Percentiles rank a stretch among this genome's conserved stretches.
These are phyloP conservation scores for human DNA, from an alignment of 2,113 vertebrate genomes.

Conservation along the genomic window DNA sequence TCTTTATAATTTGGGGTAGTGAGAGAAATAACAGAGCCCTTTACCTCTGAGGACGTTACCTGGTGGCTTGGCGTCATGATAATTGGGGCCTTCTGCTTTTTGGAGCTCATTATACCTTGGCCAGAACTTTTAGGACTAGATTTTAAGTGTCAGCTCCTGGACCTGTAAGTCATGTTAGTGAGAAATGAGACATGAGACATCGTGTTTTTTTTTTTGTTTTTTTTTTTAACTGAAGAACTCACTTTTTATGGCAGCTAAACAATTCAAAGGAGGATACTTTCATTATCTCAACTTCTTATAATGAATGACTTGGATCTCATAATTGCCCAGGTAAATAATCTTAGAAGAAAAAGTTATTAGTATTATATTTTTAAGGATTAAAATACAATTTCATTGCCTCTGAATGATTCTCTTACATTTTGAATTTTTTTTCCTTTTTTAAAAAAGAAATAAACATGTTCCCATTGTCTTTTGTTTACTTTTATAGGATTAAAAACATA, in stretches of 20 bases:
- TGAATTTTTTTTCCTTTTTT: neutral
- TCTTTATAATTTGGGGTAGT: neutral
- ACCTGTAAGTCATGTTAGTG: neutral
- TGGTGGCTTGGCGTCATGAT: neutral
- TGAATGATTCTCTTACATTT: neutral
- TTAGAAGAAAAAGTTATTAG: neutral
- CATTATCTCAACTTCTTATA: neutral
- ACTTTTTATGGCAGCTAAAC: neutral
- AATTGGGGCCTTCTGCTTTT: neutral
- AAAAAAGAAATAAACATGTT: neutral
- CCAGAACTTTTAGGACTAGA: neutral
- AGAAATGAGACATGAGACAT: neutral
- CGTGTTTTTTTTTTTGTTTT: neutral
- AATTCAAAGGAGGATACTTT: neutral
- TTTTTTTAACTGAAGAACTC: neutral
- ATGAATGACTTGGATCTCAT: neutral
- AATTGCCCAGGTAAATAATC: neutral
- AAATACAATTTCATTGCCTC: neutral
- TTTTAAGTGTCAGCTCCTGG: neutral
- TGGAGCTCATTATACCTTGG: neutral
- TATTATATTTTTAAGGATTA: neutral
- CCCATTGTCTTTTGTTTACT: neutral
- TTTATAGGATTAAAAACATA: neutral
- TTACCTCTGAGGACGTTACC: neutral
- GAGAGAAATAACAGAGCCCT: neutral